These are phyloP conservation scores for Synanthedon vespiformis DNA, from an alignment of 2,888 invertebrate genomes.

Conservation along the genomic window DNA sequence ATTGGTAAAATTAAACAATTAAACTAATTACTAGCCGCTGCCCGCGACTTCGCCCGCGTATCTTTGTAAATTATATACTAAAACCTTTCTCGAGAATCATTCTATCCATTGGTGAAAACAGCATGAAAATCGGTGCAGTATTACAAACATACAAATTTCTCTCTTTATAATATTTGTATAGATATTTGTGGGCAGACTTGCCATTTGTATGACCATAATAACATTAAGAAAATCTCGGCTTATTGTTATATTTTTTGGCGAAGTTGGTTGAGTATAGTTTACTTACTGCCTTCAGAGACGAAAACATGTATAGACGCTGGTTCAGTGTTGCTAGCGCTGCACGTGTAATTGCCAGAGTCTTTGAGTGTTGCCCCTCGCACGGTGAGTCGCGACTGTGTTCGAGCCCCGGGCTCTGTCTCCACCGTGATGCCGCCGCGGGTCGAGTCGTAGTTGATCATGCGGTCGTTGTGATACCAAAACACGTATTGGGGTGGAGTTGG, in stretches of 20 bases:
- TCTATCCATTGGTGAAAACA: no score
- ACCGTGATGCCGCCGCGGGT: constrained; percentile 84
- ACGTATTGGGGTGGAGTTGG: constrained; percentile 94
- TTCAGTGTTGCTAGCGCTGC: constrained; percentile 91
- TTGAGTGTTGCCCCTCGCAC: constrained; percentile 87
- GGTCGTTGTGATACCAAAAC: constrained; percentile 95
- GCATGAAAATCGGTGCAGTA: no score
- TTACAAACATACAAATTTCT: no score
- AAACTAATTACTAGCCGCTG: no score
- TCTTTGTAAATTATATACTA: no score
- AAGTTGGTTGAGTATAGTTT: not conserved
- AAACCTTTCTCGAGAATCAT: no score
- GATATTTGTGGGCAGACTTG: no score
- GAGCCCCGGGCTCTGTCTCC: constrained; percentile 87
- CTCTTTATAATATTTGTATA: no score
- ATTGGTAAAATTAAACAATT: no score
- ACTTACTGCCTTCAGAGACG: constrained; percentile 85
- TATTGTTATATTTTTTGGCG: not conserved
- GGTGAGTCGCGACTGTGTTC: constrained; percentile 87
- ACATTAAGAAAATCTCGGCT: no score
- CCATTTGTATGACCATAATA: no score
- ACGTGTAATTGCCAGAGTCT: constrained; percentile 92
- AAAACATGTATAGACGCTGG: constrained; percentile 90
- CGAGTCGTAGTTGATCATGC: constrained; percentile 94
- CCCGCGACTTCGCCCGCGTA: no score